Evolutionary conservation across 1,140 invertebrate genomes (phyloP), one percentile per base, ranked within the genome.

Genomic region (Drosophila bocki): DNA sequence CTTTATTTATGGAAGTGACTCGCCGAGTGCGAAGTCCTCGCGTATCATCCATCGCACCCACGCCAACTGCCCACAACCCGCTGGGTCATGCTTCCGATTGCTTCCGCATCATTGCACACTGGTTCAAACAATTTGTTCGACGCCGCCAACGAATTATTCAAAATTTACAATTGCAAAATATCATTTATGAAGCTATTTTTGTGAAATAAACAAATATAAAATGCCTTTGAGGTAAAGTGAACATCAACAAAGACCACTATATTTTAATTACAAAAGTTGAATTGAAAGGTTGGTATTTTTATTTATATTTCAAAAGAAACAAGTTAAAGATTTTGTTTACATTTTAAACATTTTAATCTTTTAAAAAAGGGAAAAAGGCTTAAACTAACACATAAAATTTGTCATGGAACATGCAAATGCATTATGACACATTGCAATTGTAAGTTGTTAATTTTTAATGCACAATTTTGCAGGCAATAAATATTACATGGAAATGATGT

Each of bases 1-100:
- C 58, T 63, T 78, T 78, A 78, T 78, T 78, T 78, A 78, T 78
- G 75, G 64, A 62, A 78, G 75, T 77, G 75, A 74, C 75, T 77
- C 75, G 75, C 63, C 39, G 75, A 71, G 61, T 77, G 68, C 74
- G 63, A 78, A 81, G 64, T 59, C 62, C 78, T 68, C 29, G 60
- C 71, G 44, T 75, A 72, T 74, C 71, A 53, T 74, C 69, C 71
- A 37, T 58, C 72, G 41, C 68, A 48, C 50, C 58, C 58, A 63
- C 59, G 15, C 41, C 32, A 58, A 59, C 54, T 68, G 63, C 41
- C 75, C 70, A 72, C 68, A 50, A 67, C 72, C 45, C 74, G 61
- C 74, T 77, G 62, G 75, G 75, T 77, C 75, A 77, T 77, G 75
- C 70, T 60, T 50, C 53, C 62, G 74, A 77, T 77, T 77, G 62